Conservation (phyloP, 2,888 invertebrate genomes). For the Muschampia plurimacula region DNA sequence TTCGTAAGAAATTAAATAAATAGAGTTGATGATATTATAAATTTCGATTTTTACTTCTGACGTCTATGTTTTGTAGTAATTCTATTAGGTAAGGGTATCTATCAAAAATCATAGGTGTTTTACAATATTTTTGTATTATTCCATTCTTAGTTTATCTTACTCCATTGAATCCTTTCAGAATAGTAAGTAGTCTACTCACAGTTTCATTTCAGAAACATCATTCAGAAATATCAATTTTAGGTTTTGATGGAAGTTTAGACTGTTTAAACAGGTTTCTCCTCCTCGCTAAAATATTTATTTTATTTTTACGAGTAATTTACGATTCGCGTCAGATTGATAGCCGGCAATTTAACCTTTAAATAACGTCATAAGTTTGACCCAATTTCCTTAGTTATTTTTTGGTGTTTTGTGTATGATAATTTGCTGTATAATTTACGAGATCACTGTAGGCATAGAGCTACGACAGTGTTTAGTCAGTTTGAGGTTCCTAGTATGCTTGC, state of each 20-base stretch:
- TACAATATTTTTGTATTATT: too few relatives aligned
- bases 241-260: neutral
- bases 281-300: conserved; percentile 6
- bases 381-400: conserved; percentile 8
- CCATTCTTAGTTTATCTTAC: too few relatives aligned
- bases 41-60: too few relatives aligned
- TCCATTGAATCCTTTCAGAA: too few relatives aligned
- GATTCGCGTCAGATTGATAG: conserved; percentile 4
- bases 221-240: neutral
- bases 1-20: too few relatives aligned
- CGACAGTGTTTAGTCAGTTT: neutral
- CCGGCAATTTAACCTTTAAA: conserved; percentile 24
- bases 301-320: conserved; percentile 22
- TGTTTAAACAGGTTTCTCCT: neutral
- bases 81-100: too few relatives aligned
- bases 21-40: too few relatives aligned
- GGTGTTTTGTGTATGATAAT: neutral
- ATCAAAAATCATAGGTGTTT: too few relatives aligned
- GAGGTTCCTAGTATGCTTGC: neutral
- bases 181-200: too few relatives aligned
- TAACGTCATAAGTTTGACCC: conserved; percentile 24
- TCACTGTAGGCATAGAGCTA: neutral
- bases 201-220: neutral
- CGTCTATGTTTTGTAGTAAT: too few relatives aligned
- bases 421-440: neutral